A percentile compares a stretch with the other conserved stretches of the same genome.
Evolutionary conservation across 30 jellyfish, hydroid and myxozoan genomes (phyloP).

Genomic region (Aurelia coerulea): DNA sequence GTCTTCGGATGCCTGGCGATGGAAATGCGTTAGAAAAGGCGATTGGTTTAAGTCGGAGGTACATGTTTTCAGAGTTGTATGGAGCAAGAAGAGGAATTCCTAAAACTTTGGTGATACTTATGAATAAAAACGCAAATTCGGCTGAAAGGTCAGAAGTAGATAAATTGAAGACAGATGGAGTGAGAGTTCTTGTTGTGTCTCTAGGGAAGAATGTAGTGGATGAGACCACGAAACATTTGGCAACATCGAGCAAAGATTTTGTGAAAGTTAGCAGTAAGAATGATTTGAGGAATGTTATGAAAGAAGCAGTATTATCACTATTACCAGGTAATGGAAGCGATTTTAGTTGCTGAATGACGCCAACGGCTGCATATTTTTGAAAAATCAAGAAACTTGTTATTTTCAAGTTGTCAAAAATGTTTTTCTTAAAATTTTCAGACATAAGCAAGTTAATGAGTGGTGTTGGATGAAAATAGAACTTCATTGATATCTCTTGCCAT

Average conservation of each 20-base stretch:
- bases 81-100: conserved; percentile 46
- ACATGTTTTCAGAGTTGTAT: not conserved
- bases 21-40: not conserved
- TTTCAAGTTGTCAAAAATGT: too few relatives aligned
- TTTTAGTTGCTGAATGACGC: too few relatives aligned
- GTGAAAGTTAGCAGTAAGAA: not conserved
- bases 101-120: conserved; percentile 22
- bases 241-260: not conserved
- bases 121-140: conserved; percentile 19
- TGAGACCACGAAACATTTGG: not conserved
- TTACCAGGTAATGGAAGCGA: too few relatives aligned
- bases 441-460: too few relatives aligned
- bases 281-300: too few relatives aligned
- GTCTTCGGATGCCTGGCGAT: not conserved
- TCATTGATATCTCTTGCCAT: too few relatives aligned
- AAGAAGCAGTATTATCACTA: too few relatives aligned
- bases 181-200: conserved; percentile 32
- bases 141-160: conserved; percentile 27
- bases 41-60: conserved; percentile 1
- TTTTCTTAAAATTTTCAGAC: too few relatives aligned
- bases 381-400: too few relatives aligned
- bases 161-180: conserved; percentile 10
- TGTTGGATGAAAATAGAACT: too few relatives aligned
- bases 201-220: conserved; percentile 8
- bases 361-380: too few relatives aligned